Base-by-base conservation (phyloP, 2,888 invertebrate genomes). In the Mythimna ferrago region DNA sequence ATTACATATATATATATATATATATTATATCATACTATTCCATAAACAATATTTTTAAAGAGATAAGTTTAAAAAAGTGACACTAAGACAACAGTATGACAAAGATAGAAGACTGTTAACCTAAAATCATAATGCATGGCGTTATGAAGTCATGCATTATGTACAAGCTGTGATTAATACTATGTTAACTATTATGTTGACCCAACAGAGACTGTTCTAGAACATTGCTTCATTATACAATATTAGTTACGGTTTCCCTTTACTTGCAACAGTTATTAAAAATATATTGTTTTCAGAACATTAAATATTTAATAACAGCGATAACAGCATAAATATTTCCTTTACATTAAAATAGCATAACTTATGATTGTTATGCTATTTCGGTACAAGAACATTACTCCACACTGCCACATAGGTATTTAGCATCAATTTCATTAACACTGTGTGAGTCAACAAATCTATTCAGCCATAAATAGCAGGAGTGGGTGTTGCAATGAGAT, bases 391-490 rank as follows among this genome's bases (percentile, higher is more conserved):
- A 48, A 16, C 19, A 21, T 64, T 64, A 38, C 57, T 44, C 11
- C 48, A 54, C 10, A 26, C 35, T 38, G 2, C 32, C 58, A 32
- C 60, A 66, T 60, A 56, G 44, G 19, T 57, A 81, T 51, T 65
- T 60, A 65, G 65, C 64, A 11, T 16, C 41, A 41, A 62, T 58
- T 62, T 62, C n/a, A 67, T 58, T 57, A 56, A 26, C 41, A 66
- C 16, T 35, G 56, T 67, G 53, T 78, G 64, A 63, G n/a, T 72
- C 71, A 78, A 79, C 41, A 19, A 70, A 70, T 64, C 66, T 67
- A 77, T 67, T 84, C 73, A 76, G 35, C 71, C 71, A 71, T 76
- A 57, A 76, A 74, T 66, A 76, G 48, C 21, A 26, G 1, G n/a
- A 14, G 54, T 64, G n/a, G 51, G 57, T 63, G 58, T 61, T 9